Base-by-base conservation (phyloP, 2,888 invertebrate genomes). In the Hydrotaea cyrtoneurina region DNA sequence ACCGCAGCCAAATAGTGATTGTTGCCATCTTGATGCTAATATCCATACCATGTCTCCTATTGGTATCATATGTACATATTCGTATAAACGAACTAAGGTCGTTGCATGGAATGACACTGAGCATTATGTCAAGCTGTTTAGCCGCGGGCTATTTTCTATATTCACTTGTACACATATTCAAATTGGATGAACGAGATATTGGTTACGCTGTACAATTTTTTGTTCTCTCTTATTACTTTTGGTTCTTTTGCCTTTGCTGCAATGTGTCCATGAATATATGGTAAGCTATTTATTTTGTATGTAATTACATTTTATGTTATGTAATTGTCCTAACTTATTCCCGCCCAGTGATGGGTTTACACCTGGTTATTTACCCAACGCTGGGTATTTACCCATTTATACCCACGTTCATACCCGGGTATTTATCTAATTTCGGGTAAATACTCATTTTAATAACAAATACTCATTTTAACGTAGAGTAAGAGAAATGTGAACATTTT, bases 201-300 rank as follows among this genome's bases (percentile, higher is more conserved):
- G 92, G 92, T 11, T 92, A 92, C 57, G 88, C 89, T 17, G 90
- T 92, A 13, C 92, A 92, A 85, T 92, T 91, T 86, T 92, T 89
- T 57, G 89, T 92, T 83, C 76, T 92, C 21, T 89, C 92, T 11
- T 92, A 92, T 64, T 92, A 90, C 83, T 90, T 90, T 74, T 92
- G 92, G 92, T 89, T 91, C 57, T 87, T 91, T 15, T 89, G 89
- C 26, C 87, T 92, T 31, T 92, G 92, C 82, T 89, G 89, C 55
- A 92, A 92, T 87, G 90, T 92, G 7, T 86, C 90, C 0, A 8
- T 92, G 0, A 90, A 92, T 82, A 90, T 92, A 77, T 92, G 92
- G 92, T 91, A 86, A 89, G 89, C 84, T 66, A 19, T 43, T 8
- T 50, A n/a, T 69, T 39, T 3, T 39, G 4, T 31, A 31, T 43